Percentiles rank a stretch among this genome's conserved stretches.
Conservation (phyloP, 2,888 invertebrate genomes). For the Dexiosoma caninum region DNA sequence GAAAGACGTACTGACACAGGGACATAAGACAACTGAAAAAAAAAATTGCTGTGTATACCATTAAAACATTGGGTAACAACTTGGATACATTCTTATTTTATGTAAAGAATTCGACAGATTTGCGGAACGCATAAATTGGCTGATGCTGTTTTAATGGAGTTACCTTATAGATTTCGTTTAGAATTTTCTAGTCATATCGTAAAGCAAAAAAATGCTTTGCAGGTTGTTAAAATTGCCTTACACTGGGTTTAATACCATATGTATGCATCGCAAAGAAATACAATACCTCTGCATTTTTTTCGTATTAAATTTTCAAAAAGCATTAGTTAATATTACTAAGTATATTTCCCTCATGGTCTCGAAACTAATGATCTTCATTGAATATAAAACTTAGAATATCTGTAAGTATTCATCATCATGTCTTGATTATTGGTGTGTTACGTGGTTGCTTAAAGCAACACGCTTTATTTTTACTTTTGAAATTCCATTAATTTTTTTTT, state of each 20-base stretch:
- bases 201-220: not conserved
- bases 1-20: conserved; percentile 2
- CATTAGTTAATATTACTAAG: not conserved
- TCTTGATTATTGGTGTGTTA: not conserved
- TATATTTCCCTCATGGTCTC: conserved; percentile 9
- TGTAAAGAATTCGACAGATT: conserved; percentile 10
- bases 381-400: not conserved
- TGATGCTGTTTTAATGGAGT: not conserved
- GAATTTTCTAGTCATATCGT: not conserved
- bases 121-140: not conserved
- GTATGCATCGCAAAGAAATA: conserved; percentile 6
- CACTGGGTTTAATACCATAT: not conserved
- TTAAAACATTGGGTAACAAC: conserved; percentile 58
- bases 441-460: not conserved
- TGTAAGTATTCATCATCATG: not conserved
- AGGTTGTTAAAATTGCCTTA: not conserved
- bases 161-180: not conserved
- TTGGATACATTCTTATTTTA: conserved; percentile 4
- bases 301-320: not conserved
- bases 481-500: conserved; percentile 35
- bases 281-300: not conserved
- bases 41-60: conserved; percentile 59
- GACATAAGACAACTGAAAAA: not conserved
- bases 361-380: conserved; percentile 6
- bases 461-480: not conserved